Evolutionary conservation across 2,888 invertebrate species (phyloP).

Genomic region (Pristionchus entomophagus): DNA sequence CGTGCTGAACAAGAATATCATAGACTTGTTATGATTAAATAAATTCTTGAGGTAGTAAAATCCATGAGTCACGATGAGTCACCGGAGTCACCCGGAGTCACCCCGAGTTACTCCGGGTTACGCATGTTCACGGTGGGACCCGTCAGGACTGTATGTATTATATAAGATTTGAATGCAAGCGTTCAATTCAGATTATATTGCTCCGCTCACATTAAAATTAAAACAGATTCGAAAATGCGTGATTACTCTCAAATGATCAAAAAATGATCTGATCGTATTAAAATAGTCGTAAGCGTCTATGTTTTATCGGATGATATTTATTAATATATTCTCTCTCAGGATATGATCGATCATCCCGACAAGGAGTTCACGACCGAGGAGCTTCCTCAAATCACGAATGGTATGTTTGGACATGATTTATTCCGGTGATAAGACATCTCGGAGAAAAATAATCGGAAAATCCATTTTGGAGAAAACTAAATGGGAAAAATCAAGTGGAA

Average conservation of each 20-base stretch:
- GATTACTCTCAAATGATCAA: slow-evolving; percentile 43
- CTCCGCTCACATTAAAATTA: not conserved
- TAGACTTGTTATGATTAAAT: too few relatives aligned
- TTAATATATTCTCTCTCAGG: slow-evolving; percentile 67
- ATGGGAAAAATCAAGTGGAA: not conserved
- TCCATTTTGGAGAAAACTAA: too few relatives aligned
- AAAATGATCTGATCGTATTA: slow-evolving; percentile 34
- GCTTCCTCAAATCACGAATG: slow-evolving; percentile 80
- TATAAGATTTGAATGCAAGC: not conserved
- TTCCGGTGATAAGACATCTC: too few relatives aligned
- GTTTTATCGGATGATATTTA: not conserved
- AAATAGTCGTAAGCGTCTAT: too few relatives aligned
- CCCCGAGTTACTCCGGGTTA: too few relatives aligned
- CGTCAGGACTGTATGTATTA: too few relatives aligned
- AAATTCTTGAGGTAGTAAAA: too few relatives aligned
- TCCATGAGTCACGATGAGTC: too few relatives aligned
- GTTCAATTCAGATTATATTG: not conserved
- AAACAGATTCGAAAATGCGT: not conserved
- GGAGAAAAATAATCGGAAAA: too few relatives aligned
- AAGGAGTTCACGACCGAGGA: slow-evolving; percentile 79
- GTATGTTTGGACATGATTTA: slow-evolving; percentile 60
- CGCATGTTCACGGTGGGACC: too few relatives aligned
- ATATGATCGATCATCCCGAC: slow-evolving; percentile 85
- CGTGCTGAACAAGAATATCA: too few relatives aligned
- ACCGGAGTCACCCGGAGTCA: too few relatives aligned